Conservation (phyloP, 2,113 vertebrate species). For the Anarhynchus alexandrinus region DNA sequence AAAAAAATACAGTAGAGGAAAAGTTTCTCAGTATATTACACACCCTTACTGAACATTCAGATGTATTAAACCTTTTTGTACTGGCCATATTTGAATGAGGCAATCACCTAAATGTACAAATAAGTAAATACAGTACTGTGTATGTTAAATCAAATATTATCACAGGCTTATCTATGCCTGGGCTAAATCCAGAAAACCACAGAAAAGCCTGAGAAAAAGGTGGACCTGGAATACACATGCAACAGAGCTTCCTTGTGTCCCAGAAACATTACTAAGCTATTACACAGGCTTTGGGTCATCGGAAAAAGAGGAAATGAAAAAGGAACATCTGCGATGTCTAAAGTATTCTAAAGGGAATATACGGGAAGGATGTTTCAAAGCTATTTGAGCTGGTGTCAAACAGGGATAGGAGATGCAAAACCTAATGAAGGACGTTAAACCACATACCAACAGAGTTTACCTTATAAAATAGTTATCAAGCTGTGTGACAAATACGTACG, state of each 20-base stretch:
- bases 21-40: neutral
- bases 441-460: neutral
- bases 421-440: neutral
- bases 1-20: neutral
- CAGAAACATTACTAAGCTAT: neutral
- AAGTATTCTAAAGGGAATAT: constrained; percentile 25
- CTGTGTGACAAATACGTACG: neutral
- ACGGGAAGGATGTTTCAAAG: constrained; percentile 12
- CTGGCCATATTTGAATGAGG: neutral
- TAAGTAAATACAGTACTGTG: neutral
- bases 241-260: neutral
- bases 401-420: neutral
- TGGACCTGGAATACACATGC: neutral
- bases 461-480: neutral
- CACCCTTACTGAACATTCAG: neutral
- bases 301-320: neutral
- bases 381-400: constrained; percentile 26
- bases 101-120: neutral
- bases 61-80: neutral
- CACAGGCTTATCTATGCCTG: neutral
- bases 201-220: neutral
- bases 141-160: neutral
- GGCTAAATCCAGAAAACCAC: neutral
- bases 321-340: constrained; percentile 33
- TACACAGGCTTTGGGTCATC: neutral